Base-by-base conservation (phyloP, 1,140 invertebrate species). In the Cephus cinctus region DNA sequence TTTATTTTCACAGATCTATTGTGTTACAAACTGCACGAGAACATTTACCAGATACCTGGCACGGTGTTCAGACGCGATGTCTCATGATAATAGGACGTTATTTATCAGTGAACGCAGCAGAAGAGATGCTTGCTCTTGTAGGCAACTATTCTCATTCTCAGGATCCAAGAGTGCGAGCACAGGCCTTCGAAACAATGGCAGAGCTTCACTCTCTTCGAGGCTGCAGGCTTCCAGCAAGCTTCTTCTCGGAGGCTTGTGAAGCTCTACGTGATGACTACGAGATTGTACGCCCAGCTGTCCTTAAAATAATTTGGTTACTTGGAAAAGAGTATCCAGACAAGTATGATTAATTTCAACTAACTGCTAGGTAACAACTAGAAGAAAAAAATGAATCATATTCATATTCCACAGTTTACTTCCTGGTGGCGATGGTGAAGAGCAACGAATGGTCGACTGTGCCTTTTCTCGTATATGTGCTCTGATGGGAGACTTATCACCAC, bases 381-480 rank as follows among this genome's bases (percentile, higher is more conserved):
- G n/a, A n/a, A n/a, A n/a, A n/a, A n/a, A n/a, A n/a, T n/a, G n/a
- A n/a, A n/a, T n/a, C n/a, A 6, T 16, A 38, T 23, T 48, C 48
- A 15, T 50, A 21, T 20, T 49, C 74, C 77, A 46, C 63, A 88
- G 86, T 57, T 77, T 84, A 43, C 79, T 89, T 43, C 77, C 81
- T 4, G 66, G 86, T 19, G 76, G 79, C 42, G 86, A 86, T 50
- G 84, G 85, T 43, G 87, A 88, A 51, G 86, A 89, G 27, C 84
- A 92, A 43, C 82, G 94, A 9, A 78, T 99, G 54, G 87, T 94
- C 16, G 97, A 99, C 74, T 94, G 98, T 75, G 95, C 94, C 1
- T 99, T 99, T 81, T 90, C 90, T 18, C 90, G 94, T 75, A 88
- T 98, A 18, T 99, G 96, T 68, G 88, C 89, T 57, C 84, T 92